phyloP scores from a whole-genome alignment of 2,797 vertebrate genomes.

The Platyrinchus mystaceus region DNA sequence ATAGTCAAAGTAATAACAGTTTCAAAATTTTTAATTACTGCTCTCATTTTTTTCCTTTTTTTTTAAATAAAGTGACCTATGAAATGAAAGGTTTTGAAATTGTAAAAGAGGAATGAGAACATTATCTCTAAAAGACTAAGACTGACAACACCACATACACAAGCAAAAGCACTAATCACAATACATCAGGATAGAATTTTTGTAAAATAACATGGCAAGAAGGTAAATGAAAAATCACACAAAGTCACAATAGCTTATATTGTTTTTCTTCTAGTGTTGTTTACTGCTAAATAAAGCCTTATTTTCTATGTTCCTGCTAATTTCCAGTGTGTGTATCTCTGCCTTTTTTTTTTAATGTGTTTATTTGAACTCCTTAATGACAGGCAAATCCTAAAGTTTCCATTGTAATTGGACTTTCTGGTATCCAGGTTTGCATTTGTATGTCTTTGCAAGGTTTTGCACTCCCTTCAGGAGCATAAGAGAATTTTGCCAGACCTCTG shows the following conservation, averaged over 20 bases:
- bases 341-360: neutral
- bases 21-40: neutral
- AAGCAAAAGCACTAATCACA: neutral
- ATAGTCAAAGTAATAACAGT: neutral
- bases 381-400: neutral
- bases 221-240: neutral
- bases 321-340: neutral
- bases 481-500: neutral
- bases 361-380: neutral
- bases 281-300: neutral
- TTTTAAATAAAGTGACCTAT: neutral
- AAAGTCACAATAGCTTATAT: neutral
- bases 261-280: neutral
- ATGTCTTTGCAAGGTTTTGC: neutral
- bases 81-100: neutral
- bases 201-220: neutral
- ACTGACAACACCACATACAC: neutral
- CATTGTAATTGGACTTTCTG: neutral
- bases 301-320: neutral
- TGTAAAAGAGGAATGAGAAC: neutral
- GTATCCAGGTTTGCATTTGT: neutral
- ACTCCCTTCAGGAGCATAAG: neutral
- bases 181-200: neutral
- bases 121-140: neutral
- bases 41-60: neutral